These are phyloP conservation scores for Clanis bilineata DNA, from an alignment of 2,888 invertebrate genomes.

Conservation along the genomic window DNA sequence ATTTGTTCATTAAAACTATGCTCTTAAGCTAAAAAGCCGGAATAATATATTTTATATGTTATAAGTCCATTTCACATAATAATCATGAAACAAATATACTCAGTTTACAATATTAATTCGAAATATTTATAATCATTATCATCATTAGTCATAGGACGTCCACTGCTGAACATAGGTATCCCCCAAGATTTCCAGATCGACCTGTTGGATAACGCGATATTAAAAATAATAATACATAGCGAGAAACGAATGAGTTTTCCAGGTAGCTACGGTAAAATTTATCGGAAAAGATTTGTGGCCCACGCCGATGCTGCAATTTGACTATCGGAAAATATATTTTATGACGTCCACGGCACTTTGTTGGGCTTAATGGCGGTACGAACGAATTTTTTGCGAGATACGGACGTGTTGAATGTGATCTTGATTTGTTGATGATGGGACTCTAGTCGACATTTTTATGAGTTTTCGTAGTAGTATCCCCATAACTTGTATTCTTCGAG, in stretches of 20 bases:
- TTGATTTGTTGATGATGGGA: conserved; percentile 41
- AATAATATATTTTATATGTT: too few species aligned
- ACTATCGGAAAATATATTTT: conserved; percentile 78
- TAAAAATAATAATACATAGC: too few species aligned
- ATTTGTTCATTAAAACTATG: too few species aligned
- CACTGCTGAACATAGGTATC: too few species aligned
- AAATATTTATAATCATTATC: too few species aligned
- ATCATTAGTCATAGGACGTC: too few species aligned
- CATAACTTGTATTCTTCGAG: neutral
- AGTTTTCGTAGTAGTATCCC: conserved; percentile 5
- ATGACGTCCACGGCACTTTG: conserved; percentile 68
- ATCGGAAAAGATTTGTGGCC: conserved; percentile 73
- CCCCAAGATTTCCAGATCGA: too few species aligned
- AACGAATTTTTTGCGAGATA: conserved; percentile 42
- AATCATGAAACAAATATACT: too few species aligned
- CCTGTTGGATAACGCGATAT: too few species aligned
- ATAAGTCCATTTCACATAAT: too few species aligned
- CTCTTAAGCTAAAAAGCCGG: too few species aligned
- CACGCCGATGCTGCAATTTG: conserved; percentile 73
- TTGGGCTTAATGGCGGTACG: conserved; percentile 59
- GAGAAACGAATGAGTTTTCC: conserved; percentile 40
- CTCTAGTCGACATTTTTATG: conserved; percentile 12
- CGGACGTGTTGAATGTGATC: conserved; percentile 39
- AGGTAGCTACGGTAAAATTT: conserved; percentile 57
- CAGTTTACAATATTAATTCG: too few species aligned